Conservation (phyloP, 2,113 vertebrate genomes). For the Orientallactaga bullata region DNA sequence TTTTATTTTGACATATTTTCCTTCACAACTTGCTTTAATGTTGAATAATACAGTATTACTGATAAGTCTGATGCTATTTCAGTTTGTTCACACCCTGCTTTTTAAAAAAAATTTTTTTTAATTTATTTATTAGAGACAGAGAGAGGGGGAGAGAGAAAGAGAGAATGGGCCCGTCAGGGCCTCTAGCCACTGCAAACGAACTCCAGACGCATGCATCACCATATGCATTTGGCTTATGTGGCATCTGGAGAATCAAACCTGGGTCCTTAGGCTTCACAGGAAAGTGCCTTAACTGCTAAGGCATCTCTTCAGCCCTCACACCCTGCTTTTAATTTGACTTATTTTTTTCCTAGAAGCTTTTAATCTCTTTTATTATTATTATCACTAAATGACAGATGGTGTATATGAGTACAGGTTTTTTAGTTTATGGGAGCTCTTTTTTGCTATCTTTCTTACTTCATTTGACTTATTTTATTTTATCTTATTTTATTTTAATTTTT, state of each 20-base stretch:
- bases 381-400: conserved; percentile 4
- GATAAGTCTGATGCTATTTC: background rate
- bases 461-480: background rate
- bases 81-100: background rate
- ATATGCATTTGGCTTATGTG: no score
- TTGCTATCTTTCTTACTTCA: background rate
- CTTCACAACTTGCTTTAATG: background rate
- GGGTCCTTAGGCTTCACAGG: no score
- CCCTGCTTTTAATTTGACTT: background rate
- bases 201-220: no score
- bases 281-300: no score
- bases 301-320: background rate
- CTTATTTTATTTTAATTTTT: no score
- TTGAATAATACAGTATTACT: background rate
- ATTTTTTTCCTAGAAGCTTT: background rate
- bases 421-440: background rate
- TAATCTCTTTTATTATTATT: background rate
- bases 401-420: background rate
- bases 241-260: no score
- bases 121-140: background rate
- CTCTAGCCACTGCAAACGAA: no score
- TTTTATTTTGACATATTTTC: background rate
- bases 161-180: no score
- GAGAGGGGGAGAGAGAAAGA: no score
- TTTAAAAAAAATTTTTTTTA: background rate